These are phyloP conservation scores for Neomonachus schauinslandi DNA, from an alignment of 2,113 vertebrate genomes.

Conservation along the genomic window DNA sequence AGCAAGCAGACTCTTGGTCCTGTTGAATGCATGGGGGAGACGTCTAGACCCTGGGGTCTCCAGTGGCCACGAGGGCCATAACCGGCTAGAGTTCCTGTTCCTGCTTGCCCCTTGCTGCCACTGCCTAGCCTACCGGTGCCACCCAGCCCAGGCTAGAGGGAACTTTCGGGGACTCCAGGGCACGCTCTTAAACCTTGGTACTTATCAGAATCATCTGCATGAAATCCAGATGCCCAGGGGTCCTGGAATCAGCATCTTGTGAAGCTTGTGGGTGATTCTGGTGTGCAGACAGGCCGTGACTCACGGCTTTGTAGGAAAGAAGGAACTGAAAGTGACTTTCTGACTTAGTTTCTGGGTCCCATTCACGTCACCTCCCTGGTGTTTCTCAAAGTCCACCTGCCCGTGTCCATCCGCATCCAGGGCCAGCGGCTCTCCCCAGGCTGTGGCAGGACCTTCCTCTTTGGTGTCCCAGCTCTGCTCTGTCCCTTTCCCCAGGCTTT, in stretches of 20 bases:
- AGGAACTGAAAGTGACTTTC: not conserved
- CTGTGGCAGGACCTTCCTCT: not conserved
- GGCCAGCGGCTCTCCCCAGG: not conserved
- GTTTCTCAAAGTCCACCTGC: not conserved
- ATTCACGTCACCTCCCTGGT: not conserved
- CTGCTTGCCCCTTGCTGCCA: not conserved
- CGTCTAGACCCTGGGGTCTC: fast-evolving
- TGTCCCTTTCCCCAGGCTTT: not conserved
- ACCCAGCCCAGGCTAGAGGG: not conserved
- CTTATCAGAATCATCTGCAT: not conserved
- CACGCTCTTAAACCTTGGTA: not conserved
- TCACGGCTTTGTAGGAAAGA: not conserved
- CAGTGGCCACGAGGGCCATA: fast-evolving
- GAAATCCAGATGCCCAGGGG: not conserved
- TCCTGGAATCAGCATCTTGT: not conserved
- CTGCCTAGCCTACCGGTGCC: not conserved
- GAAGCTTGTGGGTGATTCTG: not conserved
- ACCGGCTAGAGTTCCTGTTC: not conserved
- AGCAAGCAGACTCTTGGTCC: too few relatives aligned
- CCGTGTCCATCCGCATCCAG: not conserved
- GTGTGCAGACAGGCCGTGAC: not conserved
- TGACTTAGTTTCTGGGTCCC: not conserved
- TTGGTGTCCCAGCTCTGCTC: not conserved
- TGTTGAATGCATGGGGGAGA: fast-evolving
- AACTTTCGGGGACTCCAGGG: not conserved